phyloP scores from a whole-genome alignment of 2,797 vertebrate genomes.

The Lycodopsis pacificus region DNA sequence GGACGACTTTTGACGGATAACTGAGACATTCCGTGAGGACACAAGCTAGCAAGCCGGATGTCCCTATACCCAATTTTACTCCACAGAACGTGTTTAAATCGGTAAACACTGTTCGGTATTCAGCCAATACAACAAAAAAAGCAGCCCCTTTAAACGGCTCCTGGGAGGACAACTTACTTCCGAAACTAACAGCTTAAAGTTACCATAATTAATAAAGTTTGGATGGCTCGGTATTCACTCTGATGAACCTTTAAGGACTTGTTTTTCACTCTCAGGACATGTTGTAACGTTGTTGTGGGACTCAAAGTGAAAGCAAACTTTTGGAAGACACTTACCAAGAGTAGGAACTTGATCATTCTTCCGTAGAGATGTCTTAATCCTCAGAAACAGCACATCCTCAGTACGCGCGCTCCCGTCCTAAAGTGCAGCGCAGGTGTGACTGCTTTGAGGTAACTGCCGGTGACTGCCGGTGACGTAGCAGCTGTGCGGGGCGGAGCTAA shows the following conservation, averaged over 20 bases:
- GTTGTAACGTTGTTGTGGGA: too few species aligned
- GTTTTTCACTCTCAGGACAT: not conserved
- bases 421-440: not conserved
- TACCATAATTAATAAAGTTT: not conserved
- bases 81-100: not conserved
- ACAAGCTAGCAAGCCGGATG: not conserved
- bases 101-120: not conserved
- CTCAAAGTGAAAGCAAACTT: not conserved
- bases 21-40: slow-evolving; percentile 13
- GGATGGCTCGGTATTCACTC: not conserved
- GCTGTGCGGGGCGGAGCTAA: not conserved
- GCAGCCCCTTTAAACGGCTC: not conserved
- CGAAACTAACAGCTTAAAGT: not conserved
- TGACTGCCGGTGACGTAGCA: not conserved
- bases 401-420: not conserved
- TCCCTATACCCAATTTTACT: not conserved
- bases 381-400: too few species aligned
- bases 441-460: not conserved
- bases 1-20: not conserved
- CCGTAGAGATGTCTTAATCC: not conserved
- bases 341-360: not conserved
- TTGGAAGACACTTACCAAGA: not conserved
- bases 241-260: not conserved
- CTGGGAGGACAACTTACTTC: not conserved
- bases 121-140: not conserved